Evolutionary conservation across 2,113 vertebrate species (phyloP).

Genomic region (Saguinus midas): DNA sequence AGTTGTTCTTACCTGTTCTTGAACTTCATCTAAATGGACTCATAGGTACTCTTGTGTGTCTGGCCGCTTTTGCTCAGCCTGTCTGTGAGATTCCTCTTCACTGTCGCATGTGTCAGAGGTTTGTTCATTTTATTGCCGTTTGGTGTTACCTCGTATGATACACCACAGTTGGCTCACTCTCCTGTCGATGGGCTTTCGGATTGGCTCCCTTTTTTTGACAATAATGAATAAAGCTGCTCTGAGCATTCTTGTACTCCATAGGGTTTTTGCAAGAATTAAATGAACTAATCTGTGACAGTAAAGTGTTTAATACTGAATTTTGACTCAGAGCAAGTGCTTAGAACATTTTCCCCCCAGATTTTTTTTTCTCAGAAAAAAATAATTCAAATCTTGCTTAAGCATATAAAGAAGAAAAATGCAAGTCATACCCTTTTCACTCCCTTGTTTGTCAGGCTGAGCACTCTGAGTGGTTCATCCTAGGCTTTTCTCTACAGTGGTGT

Average conservation of each 20-base stretch:
- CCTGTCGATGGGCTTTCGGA: not conserved
- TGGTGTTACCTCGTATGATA: not conserved
- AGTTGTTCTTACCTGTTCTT: conserved; percentile 10
- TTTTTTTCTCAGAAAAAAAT: not conserved
- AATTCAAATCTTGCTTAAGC: not conserved
- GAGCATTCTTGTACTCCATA: conserved; percentile 13
- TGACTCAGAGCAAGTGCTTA: conserved; percentile 19
- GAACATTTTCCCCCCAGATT: not conserved
- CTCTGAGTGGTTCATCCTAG: not conserved
- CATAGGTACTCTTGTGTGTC: not conserved
- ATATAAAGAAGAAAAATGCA: not conserved
- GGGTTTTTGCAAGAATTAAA: conserved; percentile 47
- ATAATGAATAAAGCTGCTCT: conserved; percentile 17
- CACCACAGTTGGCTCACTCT: not conserved
- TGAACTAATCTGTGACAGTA: conserved; percentile 8
- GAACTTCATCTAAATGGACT: not conserved
- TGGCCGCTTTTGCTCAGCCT: not conserved
- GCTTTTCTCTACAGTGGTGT: not conserved
- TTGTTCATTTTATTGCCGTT: not conserved
- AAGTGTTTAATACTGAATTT: conserved; percentile 45
- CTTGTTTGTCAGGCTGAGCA: not conserved
- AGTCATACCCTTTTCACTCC: not conserved
- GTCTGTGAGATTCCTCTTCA: not conserved
- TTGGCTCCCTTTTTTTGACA: not conserved
- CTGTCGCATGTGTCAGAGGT: too few relatives aligned